Base-by-base conservation (phyloP, 2,888 invertebrate genomes). In the Julus scandinavius region DNA sequence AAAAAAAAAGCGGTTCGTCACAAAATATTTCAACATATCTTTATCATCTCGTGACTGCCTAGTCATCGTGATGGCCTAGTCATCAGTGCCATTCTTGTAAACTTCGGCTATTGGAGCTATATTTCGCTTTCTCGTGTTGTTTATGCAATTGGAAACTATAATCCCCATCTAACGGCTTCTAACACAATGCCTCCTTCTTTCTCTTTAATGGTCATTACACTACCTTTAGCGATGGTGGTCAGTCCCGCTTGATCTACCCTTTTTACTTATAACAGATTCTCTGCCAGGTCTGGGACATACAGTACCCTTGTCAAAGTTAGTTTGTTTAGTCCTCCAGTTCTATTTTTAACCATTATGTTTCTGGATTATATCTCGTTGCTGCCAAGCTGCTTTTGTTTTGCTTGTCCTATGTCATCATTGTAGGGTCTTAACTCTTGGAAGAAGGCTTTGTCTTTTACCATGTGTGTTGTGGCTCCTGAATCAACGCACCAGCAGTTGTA, bases 51-150 rank as follows among this genome's bases (percentile, higher is more conserved):
- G 4, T 63, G 6, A 4, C 20, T 63, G 0, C 63, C n/a, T n/a
- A n/a, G n/a, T n/a, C n/a, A n/a, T n/a, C n/a, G n/a, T n/a, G n/a
- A 20, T 63, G 63, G 20, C 63, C 63, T 63, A 63, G 63, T 63
- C 63, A 63, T 11, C 63, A 20, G 9, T 63, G 63, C 63, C 63
- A 63, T 20, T 63, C 20, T 20, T 63, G 6, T 20, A n/a, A 6
- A 6, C 63, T 63, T 20, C 63, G 0, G 6, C 63, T 20, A 20
- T 6, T 63, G 6, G 63, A 20, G 1, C 4, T 0, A 4, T 3
- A 63, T 63, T 6, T 63, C 4, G 58, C 58, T 63, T 63, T 20
- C 20, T 20, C 20, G 6, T 9, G 1, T 1, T 20, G 63, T 9
- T 63, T 20, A 6, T 58, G 11, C 2, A 17, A 58, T 17, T 17